phyloP scores from a whole-genome alignment of 2,888 invertebrate species.

The Neoascia interrupta region DNA sequence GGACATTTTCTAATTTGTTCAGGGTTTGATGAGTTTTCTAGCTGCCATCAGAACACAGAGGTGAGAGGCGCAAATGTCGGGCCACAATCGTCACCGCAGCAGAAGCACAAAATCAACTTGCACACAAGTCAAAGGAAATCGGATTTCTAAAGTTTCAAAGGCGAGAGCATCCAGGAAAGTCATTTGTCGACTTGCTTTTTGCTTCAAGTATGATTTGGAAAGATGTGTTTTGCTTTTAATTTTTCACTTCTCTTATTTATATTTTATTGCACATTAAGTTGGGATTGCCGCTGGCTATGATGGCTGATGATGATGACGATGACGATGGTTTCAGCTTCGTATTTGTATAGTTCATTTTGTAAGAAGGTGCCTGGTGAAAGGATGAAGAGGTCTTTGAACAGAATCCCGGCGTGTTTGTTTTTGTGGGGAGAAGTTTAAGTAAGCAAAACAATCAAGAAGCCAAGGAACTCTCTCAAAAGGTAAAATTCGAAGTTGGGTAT shows the following conservation, averaged over 20 bases:
- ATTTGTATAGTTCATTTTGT: no score
- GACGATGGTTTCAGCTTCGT: no score
- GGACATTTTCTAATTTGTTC: constrained; percentile 58
- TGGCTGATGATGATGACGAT: neutral
- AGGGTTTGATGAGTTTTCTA: constrained; percentile 65
- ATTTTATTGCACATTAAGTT: constrained; percentile 68
- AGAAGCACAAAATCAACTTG: constrained; percentile 2
- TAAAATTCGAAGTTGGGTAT: no score
- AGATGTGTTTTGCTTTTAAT: constrained; percentile 53
- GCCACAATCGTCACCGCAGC: constrained; percentile 4
- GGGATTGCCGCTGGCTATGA: constrained; percentile 14
- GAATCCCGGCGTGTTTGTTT: no score
- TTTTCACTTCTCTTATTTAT: constrained; percentile 67
- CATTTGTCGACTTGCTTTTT: constrained; percentile 61
- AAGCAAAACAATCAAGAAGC: no score
- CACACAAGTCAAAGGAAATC: constrained; percentile 58
- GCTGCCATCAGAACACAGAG: neutral
- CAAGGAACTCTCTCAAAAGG: no score
- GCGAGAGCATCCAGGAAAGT: constrained; percentile 31
- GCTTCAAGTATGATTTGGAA: constrained; percentile 29
- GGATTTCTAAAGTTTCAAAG: constrained; percentile 66
- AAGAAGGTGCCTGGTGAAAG: no score
- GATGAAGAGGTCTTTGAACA: no score
- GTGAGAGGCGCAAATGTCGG: neutral
- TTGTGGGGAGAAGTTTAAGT: no score